Percentiles rank a stretch among this genome's conserved stretches.
Evolutionary conservation across 2,113 vertebrate species (phyloP).

Genomic region (Andinoacara biseriatus): DNA sequence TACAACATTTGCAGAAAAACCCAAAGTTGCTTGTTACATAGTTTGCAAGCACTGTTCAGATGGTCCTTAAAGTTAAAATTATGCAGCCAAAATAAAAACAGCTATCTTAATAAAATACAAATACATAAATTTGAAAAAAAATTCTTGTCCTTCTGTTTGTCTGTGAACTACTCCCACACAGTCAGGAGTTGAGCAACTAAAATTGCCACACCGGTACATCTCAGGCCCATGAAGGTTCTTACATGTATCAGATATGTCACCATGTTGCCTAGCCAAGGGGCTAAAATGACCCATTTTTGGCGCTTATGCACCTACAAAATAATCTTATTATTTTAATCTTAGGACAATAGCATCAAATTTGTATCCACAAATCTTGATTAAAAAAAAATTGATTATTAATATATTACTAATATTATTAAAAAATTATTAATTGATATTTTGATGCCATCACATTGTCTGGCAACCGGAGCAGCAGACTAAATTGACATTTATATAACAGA

Average conservation of each 20-base stretch:
- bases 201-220: not conserved
- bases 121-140: no score
- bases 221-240: not conserved
- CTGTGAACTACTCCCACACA: not conserved
- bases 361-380: not conserved
- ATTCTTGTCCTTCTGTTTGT: not conserved
- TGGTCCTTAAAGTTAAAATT: not conserved
- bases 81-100: not conserved
- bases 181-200: not conserved
- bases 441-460: not conserved
- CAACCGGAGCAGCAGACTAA: not conserved
- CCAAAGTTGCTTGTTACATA: not conserved
- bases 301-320: not conserved
- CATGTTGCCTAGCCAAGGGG: not conserved
- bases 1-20: not conserved
- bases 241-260: not conserved
- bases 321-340: not conserved
- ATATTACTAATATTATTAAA: no score
- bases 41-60: not conserved
- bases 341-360: not conserved
- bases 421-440: no score
- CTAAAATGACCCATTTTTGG: not conserved
- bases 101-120: not conserved
- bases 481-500: not conserved
- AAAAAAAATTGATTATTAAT: no score